Percentiles rank a stretch among this genome's conserved stretches.
These are phyloP conservation scores for Dascyllus trimaculatus DNA, from an alignment of 2,113 vertebrate genomes.

Conservation along the genomic window DNA sequence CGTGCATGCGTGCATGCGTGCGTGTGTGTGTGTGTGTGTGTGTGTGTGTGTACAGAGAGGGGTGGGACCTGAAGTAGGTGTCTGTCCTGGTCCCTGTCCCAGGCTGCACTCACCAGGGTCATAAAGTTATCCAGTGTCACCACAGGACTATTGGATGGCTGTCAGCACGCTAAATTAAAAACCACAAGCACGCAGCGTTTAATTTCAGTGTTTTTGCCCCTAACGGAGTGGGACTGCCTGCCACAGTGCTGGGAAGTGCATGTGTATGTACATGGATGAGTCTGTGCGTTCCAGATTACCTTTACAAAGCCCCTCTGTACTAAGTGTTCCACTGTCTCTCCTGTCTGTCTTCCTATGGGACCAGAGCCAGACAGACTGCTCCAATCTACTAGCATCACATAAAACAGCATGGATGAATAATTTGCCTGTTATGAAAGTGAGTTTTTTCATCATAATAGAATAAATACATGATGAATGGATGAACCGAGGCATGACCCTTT, in stretches of 20 bases:
- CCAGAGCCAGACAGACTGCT: constrained; percentile 32
- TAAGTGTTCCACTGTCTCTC: constrained; percentile 24
- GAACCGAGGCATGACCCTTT: constrained; percentile 52
- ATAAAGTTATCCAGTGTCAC: constrained; percentile 71
- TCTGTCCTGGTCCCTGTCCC: constrained; percentile 65
- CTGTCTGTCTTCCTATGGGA: constrained; percentile 8
- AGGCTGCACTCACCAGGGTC: constrained; percentile 48
- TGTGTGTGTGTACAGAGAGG: constrained; percentile 3
- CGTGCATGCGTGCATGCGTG: constrained; percentile 7
- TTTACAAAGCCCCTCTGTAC: constrained; percentile 62
- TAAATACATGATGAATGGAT: constrained; percentile 51
- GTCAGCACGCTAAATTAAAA: constrained; percentile 77
- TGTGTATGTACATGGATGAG: constrained; percentile 7
- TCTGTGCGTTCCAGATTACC: constrained; percentile 35
- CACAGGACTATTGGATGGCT: constrained; percentile 71
- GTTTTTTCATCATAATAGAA: constrained; percentile 38
- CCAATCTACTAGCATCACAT: constrained; percentile 32
- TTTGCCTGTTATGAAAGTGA: constrained; percentile 40
- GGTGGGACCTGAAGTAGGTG: constrained; percentile 41
- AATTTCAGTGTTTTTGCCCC: constrained; percentile 71
- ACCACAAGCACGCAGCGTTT: constrained; percentile 70
- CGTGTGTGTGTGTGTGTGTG: constrained; percentile 5
- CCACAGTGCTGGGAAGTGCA: constrained; percentile 5
- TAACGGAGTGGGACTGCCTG: constrained; percentile 60
- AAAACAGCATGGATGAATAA: constrained; percentile 49